Conservation (phyloP, 2,113 vertebrate genomes). For the Atrichornis clamosus region DNA sequence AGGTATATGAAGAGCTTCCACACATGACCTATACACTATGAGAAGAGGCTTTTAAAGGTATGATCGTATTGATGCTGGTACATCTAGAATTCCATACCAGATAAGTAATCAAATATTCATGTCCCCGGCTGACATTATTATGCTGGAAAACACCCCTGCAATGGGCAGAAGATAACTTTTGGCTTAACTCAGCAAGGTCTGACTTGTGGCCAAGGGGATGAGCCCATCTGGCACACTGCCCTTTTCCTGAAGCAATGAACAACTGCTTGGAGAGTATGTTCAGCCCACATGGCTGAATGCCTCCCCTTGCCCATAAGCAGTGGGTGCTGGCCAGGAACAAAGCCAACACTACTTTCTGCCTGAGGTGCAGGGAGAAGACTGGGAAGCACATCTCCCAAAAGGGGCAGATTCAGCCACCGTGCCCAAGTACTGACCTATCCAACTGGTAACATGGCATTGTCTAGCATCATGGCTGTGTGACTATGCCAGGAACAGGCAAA, state of each 20-base stretch:
- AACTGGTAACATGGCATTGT: accelerated
- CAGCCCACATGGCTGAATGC: background rate
- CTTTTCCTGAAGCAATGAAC: background rate
- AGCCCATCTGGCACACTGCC: background rate
- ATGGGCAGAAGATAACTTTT: background rate
- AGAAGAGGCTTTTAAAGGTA: background rate
- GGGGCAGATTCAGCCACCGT: background rate
- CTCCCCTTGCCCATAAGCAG: background rate
- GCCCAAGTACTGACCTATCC: background rate
- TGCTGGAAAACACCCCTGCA: background rate
- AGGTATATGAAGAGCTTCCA: background rate
- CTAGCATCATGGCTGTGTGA: background rate
- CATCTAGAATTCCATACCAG: background rate
- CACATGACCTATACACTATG: background rate
- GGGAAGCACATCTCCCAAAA: background rate
- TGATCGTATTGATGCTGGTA: background rate
- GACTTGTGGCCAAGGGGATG: background rate
- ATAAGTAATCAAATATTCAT: background rate
- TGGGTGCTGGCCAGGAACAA: background rate
- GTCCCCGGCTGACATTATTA: background rate
- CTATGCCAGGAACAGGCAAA: background rate
- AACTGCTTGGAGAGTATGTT: background rate
- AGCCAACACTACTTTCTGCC: background rate
- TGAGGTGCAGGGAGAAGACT: background rate
- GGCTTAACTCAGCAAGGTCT: background rate